Percentiles rank a stretch among this genome's conserved stretches.
Conservation (phyloP, 1,140 invertebrate species). For the Subanguina moxae region DNA sequence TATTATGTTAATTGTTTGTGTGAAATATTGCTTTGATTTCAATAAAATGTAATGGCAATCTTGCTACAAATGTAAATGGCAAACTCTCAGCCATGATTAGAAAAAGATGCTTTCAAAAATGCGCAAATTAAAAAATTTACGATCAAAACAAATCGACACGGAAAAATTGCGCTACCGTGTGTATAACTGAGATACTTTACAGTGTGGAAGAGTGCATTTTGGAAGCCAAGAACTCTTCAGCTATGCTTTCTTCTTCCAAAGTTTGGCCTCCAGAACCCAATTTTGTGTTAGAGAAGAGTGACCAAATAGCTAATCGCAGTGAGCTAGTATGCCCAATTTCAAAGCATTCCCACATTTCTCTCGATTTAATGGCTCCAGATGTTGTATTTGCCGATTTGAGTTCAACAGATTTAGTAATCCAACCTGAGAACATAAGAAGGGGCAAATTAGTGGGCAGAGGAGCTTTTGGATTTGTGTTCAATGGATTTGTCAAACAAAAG, state of each 20-base stretch:
- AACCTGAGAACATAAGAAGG: slow-evolving; percentile 73
- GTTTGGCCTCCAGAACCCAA: slow-evolving; percentile 9
- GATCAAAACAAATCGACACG: too few relatives aligned
- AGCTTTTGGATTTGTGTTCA: slow-evolving; percentile 93
- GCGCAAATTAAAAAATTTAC: too few relatives aligned
- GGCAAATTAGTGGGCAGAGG: slow-evolving; percentile 82
- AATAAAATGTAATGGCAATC: too few relatives aligned
- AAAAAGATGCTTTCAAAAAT: too few relatives aligned
- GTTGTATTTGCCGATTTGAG: slow-evolving; percentile 73
- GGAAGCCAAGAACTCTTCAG: slow-evolving; percentile 61
- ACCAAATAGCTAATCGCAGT: slow-evolving; percentile 1
- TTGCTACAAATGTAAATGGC: too few relatives aligned
- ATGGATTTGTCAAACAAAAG: slow-evolving; percentile 65
- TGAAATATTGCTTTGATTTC: too few relatives aligned
- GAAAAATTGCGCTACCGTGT: too few relatives aligned
- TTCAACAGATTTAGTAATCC: slow-evolving; percentile 67
- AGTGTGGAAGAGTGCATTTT: slow-evolving; percentile 93
- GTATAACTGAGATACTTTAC: too few relatives aligned
- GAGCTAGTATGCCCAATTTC: slow-evolving; percentile 68
- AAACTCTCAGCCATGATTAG: too few relatives aligned
- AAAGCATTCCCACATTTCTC: slow-evolving; percentile 66
- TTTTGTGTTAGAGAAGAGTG: background rate
- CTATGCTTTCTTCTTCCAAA: slow-evolving; percentile 62
- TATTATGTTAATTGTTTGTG: too few relatives aligned
- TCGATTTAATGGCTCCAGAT: slow-evolving; percentile 77